Evolutionary conservation across 1,140 invertebrate genomes (phyloP).

Genomic region (Bombus confusus): DNA sequence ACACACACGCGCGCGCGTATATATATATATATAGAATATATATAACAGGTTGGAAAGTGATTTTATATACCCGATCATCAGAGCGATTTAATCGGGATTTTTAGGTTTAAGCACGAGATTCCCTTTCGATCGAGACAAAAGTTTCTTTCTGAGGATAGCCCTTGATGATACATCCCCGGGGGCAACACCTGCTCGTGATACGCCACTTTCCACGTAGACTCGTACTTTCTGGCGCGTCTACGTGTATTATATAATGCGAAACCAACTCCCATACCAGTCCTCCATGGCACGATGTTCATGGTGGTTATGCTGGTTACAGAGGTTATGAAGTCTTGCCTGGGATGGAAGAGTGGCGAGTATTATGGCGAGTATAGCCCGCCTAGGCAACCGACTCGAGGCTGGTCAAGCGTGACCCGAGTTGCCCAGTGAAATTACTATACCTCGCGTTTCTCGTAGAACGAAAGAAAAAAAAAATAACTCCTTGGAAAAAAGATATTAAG

Average conservation of each 20-base stretch:
- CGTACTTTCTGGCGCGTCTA: conserved; percentile 53
- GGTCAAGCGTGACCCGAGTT: conserved; percentile 37
- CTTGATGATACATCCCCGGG: conserved; percentile 63
- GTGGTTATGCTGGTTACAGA: conserved; percentile 71
- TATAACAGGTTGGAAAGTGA: conserved; percentile 44
- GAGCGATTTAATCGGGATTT: conserved; percentile 43
- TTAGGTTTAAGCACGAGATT: background rate
- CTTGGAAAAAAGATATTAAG: conserved; percentile 20
- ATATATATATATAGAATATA: too few relatives aligned
- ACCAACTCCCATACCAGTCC: conserved; percentile 39
- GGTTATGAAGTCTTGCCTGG: conserved; percentile 66
- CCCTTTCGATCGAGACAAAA: conserved; percentile 36
- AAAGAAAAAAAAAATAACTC: background rate
- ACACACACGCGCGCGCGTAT: too few relatives aligned
- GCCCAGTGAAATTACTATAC: conserved; percentile 23
- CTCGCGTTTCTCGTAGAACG: background rate
- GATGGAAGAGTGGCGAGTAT: conserved; percentile 57
- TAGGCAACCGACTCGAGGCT: conserved; percentile 34
- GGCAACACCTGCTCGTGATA: conserved; percentile 71
- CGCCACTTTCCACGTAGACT: conserved; percentile 52
- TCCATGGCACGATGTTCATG: conserved; percentile 45
- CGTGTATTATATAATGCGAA: conserved; percentile 65
- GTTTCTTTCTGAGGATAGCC: conserved; percentile 56
- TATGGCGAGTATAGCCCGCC: conserved; percentile 60
- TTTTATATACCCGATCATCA: conserved; percentile 27